Conservation (phyloP, 2,113 vertebrate species). For the Nansenia antarctica region DNA sequence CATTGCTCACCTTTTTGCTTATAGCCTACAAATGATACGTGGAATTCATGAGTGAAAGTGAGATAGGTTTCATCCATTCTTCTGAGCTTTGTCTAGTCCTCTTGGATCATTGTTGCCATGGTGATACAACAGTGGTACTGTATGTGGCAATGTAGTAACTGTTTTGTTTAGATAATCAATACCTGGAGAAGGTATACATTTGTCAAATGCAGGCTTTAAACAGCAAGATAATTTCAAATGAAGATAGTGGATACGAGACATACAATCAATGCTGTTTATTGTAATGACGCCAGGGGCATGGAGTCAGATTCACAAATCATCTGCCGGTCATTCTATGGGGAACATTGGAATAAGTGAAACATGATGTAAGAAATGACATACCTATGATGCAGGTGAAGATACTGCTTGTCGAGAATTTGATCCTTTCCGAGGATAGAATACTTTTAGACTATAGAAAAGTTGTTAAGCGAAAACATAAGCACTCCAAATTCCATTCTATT, state of each 20-base stretch:
- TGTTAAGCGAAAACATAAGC: background rate
- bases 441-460: background rate
- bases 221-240: background rate
- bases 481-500: background rate
- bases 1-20: background rate
- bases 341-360: background rate
- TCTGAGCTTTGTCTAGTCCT: background rate
- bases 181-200: background rate
- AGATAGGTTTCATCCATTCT: background rate
- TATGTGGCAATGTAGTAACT: too few species aligned
- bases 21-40: background rate
- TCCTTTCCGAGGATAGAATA: background rate
- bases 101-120: background rate
- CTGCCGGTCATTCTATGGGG: background rate
- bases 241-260: background rate
- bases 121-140: too few species aligned
- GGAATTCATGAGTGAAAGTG: background rate
- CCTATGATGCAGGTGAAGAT: too few species aligned
- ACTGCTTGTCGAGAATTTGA: too few species aligned
- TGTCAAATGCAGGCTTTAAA: background rate
- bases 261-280: constrained; percentile 12
- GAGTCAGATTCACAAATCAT: background rate
- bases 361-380: background rate
- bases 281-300: background rate
- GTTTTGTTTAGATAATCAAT: background rate